Percentiles rank a stretch among this genome's conserved stretches.
Conservation (phyloP, 2,113 vertebrate genomes). For the Brachypteracias leptosomus region DNA sequence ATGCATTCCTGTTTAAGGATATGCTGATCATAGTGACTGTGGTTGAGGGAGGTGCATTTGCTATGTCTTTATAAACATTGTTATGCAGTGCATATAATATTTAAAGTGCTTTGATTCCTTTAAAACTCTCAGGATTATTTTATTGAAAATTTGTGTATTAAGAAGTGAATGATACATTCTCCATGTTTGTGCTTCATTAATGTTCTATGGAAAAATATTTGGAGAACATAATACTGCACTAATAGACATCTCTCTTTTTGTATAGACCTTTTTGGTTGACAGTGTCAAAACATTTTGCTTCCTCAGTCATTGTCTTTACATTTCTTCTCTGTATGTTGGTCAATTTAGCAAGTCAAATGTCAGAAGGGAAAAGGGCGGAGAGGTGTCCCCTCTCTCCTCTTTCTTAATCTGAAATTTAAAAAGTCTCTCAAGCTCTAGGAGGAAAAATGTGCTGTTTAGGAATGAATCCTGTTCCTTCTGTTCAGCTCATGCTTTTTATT, state of each 20-base stretch:
- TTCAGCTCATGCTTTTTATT: constrained; percentile 58
- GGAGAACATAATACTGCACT: not conserved
- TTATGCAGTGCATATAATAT: not conserved
- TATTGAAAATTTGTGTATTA: not conserved
- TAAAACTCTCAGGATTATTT: not conserved
- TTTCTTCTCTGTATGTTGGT: not conserved
- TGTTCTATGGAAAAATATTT: not conserved
- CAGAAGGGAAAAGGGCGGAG: not conserved
- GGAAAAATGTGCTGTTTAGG: not conserved
- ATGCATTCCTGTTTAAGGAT: not conserved
- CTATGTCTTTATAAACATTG: not conserved
- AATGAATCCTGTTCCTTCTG: not conserved
- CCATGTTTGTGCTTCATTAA: not conserved
- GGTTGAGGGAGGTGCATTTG: not conserved
- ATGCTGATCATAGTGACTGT: not conserved
- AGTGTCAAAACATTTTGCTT: not conserved
- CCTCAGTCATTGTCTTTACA: not conserved
- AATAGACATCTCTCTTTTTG: not conserved
- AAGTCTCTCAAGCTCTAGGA: not conserved
- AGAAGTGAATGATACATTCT: not conserved
- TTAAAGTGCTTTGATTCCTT: not conserved
- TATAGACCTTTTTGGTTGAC: not conserved
- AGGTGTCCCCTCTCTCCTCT: not conserved
- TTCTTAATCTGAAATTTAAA: not conserved
- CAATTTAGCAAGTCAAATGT: not conserved